A percentile compares a stretch with the other conserved stretches of the same genome.
Conservation (phyloP, 2,888 invertebrate genomes). For the Noctua pronuba region DNA sequence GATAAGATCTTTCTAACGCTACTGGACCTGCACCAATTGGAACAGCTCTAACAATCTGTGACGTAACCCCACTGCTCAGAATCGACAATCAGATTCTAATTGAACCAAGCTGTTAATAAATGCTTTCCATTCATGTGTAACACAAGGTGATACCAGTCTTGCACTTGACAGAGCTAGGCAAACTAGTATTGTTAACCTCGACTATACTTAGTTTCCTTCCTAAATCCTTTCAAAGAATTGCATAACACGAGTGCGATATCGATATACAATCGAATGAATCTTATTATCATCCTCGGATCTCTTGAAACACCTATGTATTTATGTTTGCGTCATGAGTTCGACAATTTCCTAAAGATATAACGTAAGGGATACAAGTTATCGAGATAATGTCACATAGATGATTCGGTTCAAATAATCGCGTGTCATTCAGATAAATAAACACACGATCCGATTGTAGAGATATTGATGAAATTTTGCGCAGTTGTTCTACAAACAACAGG, state of each 20-base stretch:
- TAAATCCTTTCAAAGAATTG: background rate
- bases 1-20: conserved; percentile 7
- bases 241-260: background rate
- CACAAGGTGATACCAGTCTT: conserved; percentile 39
- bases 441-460: background rate
- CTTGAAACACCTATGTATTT: background rate
- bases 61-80: background rate
- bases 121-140: conserved; percentile 36
- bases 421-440: conserved; percentile 37
- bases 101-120: background rate
- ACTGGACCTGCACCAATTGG: background rate
- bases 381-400: conserved; percentile 40
- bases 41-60: background rate
- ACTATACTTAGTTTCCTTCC: background rate
- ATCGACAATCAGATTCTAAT: background rate
- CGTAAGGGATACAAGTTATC: conserved; percentile 16
- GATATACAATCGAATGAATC: conserved; percentile 4
- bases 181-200: conserved; percentile 56
- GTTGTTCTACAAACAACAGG: too few relatives aligned
- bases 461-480: background rate
- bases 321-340: conserved; percentile 30
- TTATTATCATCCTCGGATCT: conserved; percentile 7
- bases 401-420: conserved; percentile 23
- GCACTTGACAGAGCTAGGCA: conserved; percentile 41
- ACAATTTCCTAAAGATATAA: conserved; percentile 34